phyloP scores from a whole-genome alignment of 2,888 invertebrate genomes.

The Drosophila mayaguana region DNA sequence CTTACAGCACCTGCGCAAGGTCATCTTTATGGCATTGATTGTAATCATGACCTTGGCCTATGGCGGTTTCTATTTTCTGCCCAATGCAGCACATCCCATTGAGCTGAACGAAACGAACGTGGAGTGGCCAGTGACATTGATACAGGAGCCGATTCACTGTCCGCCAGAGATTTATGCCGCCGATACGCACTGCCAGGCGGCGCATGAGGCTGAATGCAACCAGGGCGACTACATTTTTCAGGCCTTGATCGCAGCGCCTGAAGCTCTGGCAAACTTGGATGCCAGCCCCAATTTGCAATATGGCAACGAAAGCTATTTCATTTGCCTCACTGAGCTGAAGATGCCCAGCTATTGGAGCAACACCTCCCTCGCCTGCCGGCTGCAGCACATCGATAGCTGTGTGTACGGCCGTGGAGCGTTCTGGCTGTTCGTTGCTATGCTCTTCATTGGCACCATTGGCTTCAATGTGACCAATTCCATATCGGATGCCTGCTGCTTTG shows the following conservation, averaged over 20 bases:
- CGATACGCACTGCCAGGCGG: slow-evolving; percentile 44
- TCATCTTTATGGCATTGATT: slow-evolving; percentile 90
- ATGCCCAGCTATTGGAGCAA: slow-evolving; percentile 19
- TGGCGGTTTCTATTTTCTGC: slow-evolving; percentile 90
- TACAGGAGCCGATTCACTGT: slow-evolving; percentile 37
- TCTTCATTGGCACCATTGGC: slow-evolving; percentile 91
- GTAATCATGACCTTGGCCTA: slow-evolving; percentile 89
- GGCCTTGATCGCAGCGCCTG: slow-evolving; percentile 53
- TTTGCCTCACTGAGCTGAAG: slow-evolving; percentile 35
- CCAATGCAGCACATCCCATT: slow-evolving; percentile 81
- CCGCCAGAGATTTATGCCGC: slow-evolving; percentile 44
- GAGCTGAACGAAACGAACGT: slow-evolving; percentile 47
- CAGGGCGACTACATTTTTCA: slow-evolving; percentile 34
- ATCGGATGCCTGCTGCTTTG: slow-evolving; percentile 96
- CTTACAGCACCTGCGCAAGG: slow-evolving; percentile 86
- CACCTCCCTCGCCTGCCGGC: slow-evolving; percentile 47
- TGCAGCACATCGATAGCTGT: slow-evolving; percentile 61
- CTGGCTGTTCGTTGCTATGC: slow-evolving; percentile 90
- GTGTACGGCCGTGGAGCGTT: slow-evolving; percentile 88
- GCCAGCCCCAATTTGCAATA: slow-evolving; percentile 41
- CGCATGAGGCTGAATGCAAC: slow-evolving; percentile 57
- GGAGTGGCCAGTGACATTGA: slow-evolving; percentile 61
- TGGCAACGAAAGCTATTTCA: slow-evolving; percentile 49
- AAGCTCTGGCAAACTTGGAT: slow-evolving; percentile 19
- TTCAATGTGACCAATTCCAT: slow-evolving; percentile 94